phyloP scores from a whole-genome alignment of 2,113 vertebrate genomes.

The Gymnogyps californianus region DNA sequence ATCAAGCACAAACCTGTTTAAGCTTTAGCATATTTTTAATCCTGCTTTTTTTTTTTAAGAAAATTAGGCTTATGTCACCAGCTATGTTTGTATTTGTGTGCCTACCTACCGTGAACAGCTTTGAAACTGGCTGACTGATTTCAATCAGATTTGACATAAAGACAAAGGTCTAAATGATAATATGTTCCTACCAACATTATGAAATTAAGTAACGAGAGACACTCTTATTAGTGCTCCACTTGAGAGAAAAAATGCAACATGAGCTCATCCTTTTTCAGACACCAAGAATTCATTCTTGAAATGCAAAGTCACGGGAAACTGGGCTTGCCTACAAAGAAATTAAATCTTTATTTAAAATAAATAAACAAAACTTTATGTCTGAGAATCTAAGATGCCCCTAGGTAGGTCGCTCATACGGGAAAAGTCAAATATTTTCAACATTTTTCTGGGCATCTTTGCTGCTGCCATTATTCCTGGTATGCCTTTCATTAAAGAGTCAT shows the following conservation, averaged over 20 bases:
- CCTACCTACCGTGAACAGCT: neutral
- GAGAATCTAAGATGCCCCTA: fast-evolving
- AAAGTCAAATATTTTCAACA: fast-evolving
- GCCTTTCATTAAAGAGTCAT: fast-evolving
- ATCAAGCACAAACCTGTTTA: neutral
- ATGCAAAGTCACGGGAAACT: neutral
- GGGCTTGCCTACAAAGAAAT: neutral
- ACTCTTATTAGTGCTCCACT: neutral
- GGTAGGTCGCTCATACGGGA: fast-evolving
- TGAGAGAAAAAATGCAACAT: neutral
- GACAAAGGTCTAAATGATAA: neutral
- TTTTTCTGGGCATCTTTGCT: neutral
- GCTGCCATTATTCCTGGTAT: neutral
- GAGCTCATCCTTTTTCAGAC: neutral
- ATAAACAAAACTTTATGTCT: fast-evolving
- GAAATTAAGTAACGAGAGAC: neutral
- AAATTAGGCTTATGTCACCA: neutral
- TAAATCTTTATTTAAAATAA: neutral
- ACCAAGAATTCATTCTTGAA: neutral
- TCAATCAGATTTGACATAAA: neutral
- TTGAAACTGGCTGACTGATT: neutral
- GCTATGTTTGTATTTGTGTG: neutral
- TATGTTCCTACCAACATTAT: neutral
- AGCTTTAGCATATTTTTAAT: neutral
- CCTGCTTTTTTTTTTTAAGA: neutral